These are phyloP conservation scores for Crotalus adamanteus DNA, from an alignment of 2,797 vertebrate species.

Conservation along the genomic window DNA sequence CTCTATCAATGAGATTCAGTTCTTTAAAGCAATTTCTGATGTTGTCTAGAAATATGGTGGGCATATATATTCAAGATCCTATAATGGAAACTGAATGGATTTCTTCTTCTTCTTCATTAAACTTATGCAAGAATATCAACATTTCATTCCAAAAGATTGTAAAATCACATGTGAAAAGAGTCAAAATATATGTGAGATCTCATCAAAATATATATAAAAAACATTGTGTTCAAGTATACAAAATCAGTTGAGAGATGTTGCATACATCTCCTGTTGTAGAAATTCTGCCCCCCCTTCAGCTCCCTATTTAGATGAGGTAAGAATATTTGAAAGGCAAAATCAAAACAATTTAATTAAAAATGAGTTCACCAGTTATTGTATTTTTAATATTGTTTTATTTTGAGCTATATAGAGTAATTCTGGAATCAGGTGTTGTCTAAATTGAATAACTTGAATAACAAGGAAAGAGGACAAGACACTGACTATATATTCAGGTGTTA, in stretches of 20 bases:
- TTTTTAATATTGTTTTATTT: not conserved
- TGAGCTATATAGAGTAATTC: not conserved
- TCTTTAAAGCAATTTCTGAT: not conserved
- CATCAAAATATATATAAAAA: not conserved
- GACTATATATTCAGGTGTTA: not conserved
- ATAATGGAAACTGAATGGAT: not conserved
- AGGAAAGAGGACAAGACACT: not conserved
- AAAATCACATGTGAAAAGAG: not conserved
- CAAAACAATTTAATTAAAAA: not conserved
- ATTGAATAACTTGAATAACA: not conserved
- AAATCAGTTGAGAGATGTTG: not conserved
- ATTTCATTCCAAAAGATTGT: not conserved
- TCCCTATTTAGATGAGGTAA: not conserved
- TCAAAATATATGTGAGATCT: not conserved
- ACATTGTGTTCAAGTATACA: not conserved
- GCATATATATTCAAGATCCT: not conserved
- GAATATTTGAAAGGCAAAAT: not conserved
- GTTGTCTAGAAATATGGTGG: not conserved
- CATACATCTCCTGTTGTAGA: not conserved
- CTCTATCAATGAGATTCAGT: not conserved
- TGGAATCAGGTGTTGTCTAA: not conserved
- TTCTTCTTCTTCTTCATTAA: not conserved
- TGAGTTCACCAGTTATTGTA: not conserved
- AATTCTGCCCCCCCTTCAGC: not conserved
- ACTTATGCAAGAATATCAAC: not conserved